Base-by-base conservation (phyloP, 2,113 vertebrate genomes). In the Pelvicachromis taeniatus region DNA sequence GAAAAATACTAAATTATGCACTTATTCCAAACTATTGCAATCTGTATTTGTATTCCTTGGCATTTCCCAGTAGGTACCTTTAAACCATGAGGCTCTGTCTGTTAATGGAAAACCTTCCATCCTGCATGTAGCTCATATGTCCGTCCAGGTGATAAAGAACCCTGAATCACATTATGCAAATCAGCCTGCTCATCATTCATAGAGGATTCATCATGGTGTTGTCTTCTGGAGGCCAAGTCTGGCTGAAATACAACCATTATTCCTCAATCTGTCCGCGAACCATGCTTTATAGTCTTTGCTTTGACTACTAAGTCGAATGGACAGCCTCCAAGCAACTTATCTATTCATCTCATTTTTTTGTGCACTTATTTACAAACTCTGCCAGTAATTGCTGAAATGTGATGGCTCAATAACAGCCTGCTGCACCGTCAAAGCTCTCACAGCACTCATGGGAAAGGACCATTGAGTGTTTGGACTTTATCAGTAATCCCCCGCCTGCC, bases 181-280 rank as follows among this genome's bases (percentile, higher is more conserved):
- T 91, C 75, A 8, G 4, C 52, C 77, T 59, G 23, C 58, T 92
- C 88, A 65, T 91, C 88, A 90, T 87, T 90, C 81, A 79, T 48
- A 40, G 77, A 86, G 52, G 59, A 87, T 78, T 23, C 83, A 90
- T 91, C 81, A 80, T 6, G 50, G 14, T 17, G 75, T 19, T 78
- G 84, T 63, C 80, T 73, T 5, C 5, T 68, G 78, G 59, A 88
- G 86, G 80, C 75, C 52, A 12, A 6, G 21, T 16, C 52, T 9
- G n/a, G 59, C 38, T 84, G 90, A 85, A 50, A 78, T 40, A 75
- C 11, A 45, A 45, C 70, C 17, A 31, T 85, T 88, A 88, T 87
- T 85, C 55, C 59, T 9, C 29, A 40, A 33, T 19, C 42, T 31
- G 70, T 82, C 88, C 10, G 6, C 9, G 38, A 85, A 75, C 54